phyloP scores from a whole-genome alignment of 2,113 vertebrate genomes.

The Tichodroma muraria region DNA sequence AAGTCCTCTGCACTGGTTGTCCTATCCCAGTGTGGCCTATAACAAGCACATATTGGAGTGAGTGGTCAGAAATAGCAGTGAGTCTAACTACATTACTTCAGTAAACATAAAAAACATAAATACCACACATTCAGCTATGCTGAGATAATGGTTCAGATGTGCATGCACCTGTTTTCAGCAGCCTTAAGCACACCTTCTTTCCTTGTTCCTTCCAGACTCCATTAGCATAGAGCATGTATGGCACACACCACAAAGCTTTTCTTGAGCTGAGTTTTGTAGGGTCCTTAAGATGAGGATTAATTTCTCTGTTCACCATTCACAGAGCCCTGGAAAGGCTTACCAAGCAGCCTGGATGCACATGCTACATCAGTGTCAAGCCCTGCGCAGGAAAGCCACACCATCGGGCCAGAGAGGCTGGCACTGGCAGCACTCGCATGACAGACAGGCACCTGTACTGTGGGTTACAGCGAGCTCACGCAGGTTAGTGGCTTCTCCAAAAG shows the following conservation, averaged over 20 bases:
- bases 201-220: neutral
- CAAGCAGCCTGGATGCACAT: neutral
- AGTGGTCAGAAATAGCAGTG: neutral
- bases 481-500: neutral
- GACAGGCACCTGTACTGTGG: accelerated
- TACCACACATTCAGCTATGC: neutral
- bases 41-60: neutral
- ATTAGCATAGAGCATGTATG: neutral
- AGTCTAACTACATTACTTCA: neutral
- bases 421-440: neutral
- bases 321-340: neutral
- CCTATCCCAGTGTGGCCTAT: slow-evolving; percentile 86
- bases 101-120: neutral
- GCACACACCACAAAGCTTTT: neutral
- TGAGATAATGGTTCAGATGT: accelerated
- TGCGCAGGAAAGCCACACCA: neutral
- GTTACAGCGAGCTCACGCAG: accelerated
- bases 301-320: accelerated
- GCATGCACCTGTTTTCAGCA: accelerated
- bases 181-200: neutral
- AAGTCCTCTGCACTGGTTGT: slow-evolving; percentile 84
- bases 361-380: neutral
- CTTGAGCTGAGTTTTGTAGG: accelerated
- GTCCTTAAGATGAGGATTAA: neutral
- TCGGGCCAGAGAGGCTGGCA: neutral